phyloP scores from a whole-genome alignment of 2,888 invertebrate species.

The Oscheius sp. region DNA sequence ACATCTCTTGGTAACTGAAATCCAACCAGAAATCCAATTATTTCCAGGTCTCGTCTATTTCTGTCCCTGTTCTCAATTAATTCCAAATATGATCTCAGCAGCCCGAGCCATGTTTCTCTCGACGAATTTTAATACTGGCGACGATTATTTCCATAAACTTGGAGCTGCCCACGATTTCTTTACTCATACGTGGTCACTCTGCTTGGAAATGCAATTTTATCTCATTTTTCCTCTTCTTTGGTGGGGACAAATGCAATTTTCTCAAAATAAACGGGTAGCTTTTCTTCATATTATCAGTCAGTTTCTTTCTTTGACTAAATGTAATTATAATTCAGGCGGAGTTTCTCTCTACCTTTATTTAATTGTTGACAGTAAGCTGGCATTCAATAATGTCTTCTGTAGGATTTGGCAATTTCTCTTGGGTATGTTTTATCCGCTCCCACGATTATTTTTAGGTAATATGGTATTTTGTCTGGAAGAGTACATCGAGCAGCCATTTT shows the following conservation, averaged over 20 bases:
- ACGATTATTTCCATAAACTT: not conserved
- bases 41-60: not conserved
- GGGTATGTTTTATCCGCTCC: slow-evolving; percentile 1
- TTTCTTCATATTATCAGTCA: not conserved
- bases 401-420: slow-evolving; percentile 22
- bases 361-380: not conserved
- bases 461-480: not conserved
- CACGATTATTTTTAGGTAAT: not conserved
- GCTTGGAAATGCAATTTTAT: slow-evolving; percentile 32
- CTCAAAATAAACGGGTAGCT: not conserved
- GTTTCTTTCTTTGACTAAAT: not conserved
- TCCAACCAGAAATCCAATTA: too few relatives aligned
- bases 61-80: not conserved
- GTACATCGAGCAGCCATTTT: not conserved
- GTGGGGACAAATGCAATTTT: not conserved
- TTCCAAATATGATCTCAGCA: not conserved
- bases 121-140: not conserved
- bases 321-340: not conserved
- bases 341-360: not conserved
- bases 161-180: slow-evolving; percentile 15
- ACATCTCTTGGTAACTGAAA: not conserved
- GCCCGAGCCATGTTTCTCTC: not conserved
- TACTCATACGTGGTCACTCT: slow-evolving; percentile 26
- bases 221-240: slow-evolving; percentile 9
- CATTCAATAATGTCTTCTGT: slow-evolving; percentile 24